phyloP scores from a whole-genome alignment of 2,888 invertebrate genomes.

The Zaprionus obscuricornis region DNA sequence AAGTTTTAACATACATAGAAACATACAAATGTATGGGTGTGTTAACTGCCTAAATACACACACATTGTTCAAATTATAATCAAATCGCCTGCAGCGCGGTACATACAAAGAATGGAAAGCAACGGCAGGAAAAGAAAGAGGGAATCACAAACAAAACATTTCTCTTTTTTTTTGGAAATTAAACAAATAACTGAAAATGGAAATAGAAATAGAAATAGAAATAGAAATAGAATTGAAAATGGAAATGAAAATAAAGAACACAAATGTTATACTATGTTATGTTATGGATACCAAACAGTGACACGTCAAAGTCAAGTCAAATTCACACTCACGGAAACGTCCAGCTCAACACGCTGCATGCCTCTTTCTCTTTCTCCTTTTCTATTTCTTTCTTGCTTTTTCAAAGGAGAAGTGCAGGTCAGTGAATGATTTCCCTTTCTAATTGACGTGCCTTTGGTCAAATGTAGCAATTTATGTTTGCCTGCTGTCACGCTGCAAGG shows the following conservation, averaged over 20 bases:
- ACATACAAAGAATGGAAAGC: constrained; percentile 25
- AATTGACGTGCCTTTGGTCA: constrained; percentile 74
- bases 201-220: too few species aligned
- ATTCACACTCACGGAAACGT: constrained; percentile 41
- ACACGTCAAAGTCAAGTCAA: constrained; percentile 50
- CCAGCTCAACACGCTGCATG: constrained; percentile 4
- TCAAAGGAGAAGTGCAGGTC: too few species aligned
- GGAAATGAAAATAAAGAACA: too few species aligned
- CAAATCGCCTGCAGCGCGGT: constrained; percentile 46
- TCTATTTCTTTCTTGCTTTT: too few species aligned
- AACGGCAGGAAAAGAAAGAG: not conserved
- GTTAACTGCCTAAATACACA: constrained; percentile 31
- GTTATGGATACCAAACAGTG: constrained; percentile 10
- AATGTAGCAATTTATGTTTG: constrained; percentile 60
- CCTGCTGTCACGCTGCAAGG: constrained; percentile 46
- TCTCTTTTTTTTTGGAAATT: constrained; percentile 69
- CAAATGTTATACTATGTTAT: too few species aligned
- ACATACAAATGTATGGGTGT: too few species aligned
- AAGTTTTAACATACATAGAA: constrained; percentile 12
- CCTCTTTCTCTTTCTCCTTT: too few species aligned
- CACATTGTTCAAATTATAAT: constrained; percentile 24
- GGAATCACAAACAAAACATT: constrained; percentile 50
- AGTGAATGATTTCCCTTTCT: too few species aligned
- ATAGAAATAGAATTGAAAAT: too few species aligned
- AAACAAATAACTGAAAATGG: constrained; percentile 64